A percentile compares a stretch with the other conserved stretches of the same genome.
phyloP scores from a whole-genome alignment of 92 coral and sea anemone genomes.

The Phenganax marumi region DNA sequence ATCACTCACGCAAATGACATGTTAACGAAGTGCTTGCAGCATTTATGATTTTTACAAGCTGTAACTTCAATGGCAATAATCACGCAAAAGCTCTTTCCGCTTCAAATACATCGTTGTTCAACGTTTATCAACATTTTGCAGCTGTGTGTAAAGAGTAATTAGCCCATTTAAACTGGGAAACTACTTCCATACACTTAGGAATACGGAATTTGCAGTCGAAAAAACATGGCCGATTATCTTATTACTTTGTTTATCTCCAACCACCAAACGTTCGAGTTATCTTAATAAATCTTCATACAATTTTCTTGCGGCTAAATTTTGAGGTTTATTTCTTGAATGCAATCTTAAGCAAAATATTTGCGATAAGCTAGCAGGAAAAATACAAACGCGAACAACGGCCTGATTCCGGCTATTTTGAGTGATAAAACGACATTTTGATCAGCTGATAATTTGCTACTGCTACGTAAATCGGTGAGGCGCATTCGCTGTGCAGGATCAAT shows the following conservation, averaged over 20 bases:
- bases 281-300: background rate
- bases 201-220: background rate
- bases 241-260: constrained; percentile 1
- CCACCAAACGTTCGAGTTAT: constrained; percentile 18
- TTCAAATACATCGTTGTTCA: background rate
- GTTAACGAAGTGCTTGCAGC: too few relatives aligned
- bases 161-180: background rate
- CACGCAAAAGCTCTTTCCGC: background rate
- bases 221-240: background rate
- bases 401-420: too few relatives aligned
- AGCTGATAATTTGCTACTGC: background rate
- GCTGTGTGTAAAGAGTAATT: background rate
- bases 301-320: constrained; percentile 18
- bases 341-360: too few relatives aligned
- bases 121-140: constrained; percentile 1
- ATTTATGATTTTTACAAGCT: background rate
- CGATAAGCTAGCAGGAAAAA: too few relatives aligned
- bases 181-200: background rate
- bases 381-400: too few relatives aligned
- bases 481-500: too few relatives aligned
- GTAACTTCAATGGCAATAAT: constrained; percentile 2
- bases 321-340: background rate
- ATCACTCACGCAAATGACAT: too few relatives aligned
- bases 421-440: too few relatives aligned
- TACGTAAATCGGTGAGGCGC: background rate